These are phyloP conservation scores for Leptatherina wallacei DNA, from an alignment of 2,797 vertebrate species.

Conservation along the genomic window DNA sequence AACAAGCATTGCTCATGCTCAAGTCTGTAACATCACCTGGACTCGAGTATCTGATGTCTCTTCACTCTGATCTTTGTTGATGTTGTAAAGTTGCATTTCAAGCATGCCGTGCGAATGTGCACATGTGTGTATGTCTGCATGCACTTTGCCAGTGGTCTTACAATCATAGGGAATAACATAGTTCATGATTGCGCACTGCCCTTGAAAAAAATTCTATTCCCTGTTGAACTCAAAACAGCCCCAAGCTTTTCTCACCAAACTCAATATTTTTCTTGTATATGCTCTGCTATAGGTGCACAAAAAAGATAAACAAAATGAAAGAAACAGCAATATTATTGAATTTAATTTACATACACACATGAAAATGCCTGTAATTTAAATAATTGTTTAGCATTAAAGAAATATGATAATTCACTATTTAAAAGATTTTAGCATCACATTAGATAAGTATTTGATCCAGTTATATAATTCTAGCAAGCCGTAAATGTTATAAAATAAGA, in stretches of 20 bases:
- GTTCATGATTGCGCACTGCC: constrained; percentile 70
- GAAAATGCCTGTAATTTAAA: constrained; percentile 12
- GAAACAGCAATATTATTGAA: constrained; percentile 25
- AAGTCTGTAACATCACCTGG: constrained; percentile 70
- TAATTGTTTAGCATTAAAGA: background rate
- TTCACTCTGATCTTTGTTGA: constrained; percentile 70
- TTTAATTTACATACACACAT: constrained; percentile 12
- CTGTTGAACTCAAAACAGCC: constrained; percentile 74
- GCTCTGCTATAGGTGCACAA: constrained; percentile 60
- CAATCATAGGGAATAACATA: constrained; percentile 74
- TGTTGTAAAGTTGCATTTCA: constrained; percentile 74
- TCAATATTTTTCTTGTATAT: constrained; percentile 67
- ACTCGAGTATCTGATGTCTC: constrained; percentile 68
- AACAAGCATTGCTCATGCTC: constrained; percentile 63
- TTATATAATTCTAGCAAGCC: constrained; percentile 4
- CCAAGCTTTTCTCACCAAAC: constrained; percentile 63
- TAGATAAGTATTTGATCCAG: constrained; percentile 10
- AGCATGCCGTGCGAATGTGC: constrained; percentile 6
- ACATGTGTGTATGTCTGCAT: constrained; percentile 31
- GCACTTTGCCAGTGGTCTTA: constrained; percentile 66
- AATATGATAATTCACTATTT: constrained; percentile 10
- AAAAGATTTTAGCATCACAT: background rate
- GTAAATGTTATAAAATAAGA: constrained; percentile 19
- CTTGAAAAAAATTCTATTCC: constrained; percentile 75
- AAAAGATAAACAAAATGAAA: constrained; percentile 29